phyloP scores from a whole-genome alignment of 1,140 invertebrate species.

The Drosophila ficusphila region DNA sequence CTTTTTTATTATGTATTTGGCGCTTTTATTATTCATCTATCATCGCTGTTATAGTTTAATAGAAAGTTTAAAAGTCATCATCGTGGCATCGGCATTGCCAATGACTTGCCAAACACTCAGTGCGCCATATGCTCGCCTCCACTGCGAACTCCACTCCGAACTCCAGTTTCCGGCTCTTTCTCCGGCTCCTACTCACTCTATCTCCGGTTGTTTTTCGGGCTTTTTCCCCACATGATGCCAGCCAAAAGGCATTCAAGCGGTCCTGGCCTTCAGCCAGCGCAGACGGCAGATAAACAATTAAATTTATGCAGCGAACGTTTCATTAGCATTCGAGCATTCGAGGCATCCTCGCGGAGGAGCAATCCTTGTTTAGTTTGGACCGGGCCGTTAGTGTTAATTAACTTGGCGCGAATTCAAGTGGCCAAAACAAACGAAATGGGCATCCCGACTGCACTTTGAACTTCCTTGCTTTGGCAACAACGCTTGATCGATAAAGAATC shows the following conservation, averaged over 20 bases:
- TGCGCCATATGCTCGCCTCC: slow-evolving; percentile 49
- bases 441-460: slow-evolving; percentile 17
- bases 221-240: slow-evolving; percentile 3
- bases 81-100: slow-evolving; percentile 49
- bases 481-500: background rate
- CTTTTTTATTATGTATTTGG: slow-evolving; percentile 81
- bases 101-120: slow-evolving; percentile 65
- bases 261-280: slow-evolving; percentile 33
- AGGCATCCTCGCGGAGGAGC: slow-evolving; percentile 15
- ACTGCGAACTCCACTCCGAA: background rate
- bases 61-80: slow-evolving; percentile 83
- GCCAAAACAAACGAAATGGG: slow-evolving; percentile 42
- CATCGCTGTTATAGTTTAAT: slow-evolving; percentile 82
- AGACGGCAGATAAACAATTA: slow-evolving; percentile 73
- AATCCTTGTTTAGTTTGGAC: slow-evolving; percentile 39
- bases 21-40: slow-evolving; percentile 81
- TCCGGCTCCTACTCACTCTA: background rate
- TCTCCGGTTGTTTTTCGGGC: background rate
- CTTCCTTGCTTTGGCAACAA: slow-evolving; percentile 20
- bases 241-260: slow-evolving; percentile 37
- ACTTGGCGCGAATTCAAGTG: slow-evolving; percentile 73
- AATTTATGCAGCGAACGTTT: slow-evolving; percentile 74
- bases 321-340: slow-evolving; percentile 69
- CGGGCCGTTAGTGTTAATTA: slow-evolving; percentile 73
- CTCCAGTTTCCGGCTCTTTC: slow-evolving; percentile 2